Conservation (phyloP, 2,888 invertebrate species). For the Calameuta pallipes region DNA sequence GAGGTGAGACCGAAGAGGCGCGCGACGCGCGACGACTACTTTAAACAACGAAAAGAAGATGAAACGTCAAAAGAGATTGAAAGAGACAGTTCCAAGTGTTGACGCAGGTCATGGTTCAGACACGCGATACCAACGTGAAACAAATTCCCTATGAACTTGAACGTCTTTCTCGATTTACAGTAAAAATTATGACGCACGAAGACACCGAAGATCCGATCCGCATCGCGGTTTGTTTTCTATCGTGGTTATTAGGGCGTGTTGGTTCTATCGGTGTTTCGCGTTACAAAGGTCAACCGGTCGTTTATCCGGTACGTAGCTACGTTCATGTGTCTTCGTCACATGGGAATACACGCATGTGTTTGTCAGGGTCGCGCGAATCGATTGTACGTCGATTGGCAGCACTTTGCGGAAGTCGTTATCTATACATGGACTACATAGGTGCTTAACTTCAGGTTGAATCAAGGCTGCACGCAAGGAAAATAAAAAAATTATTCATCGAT, state of each 20-base stretch:
- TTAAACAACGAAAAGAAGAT: not conserved
- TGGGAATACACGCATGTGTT: not conserved
- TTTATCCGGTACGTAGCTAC: conserved; percentile 24
- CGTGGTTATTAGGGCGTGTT: not conserved
- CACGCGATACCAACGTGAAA: not conserved
- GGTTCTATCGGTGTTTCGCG: conserved; percentile 25
- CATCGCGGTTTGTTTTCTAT: conserved; percentile 1
- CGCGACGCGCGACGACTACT: not conserved
- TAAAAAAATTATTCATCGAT: not conserved
- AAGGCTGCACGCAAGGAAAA: not conserved
- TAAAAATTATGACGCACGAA: not conserved
- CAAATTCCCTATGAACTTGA: not conserved
- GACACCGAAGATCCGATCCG: not conserved
- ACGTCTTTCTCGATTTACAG: not conserved
- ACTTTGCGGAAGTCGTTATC: not conserved
- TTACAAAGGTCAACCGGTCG: conserved; percentile 38
- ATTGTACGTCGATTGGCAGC: not conserved
- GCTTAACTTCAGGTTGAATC: not conserved
- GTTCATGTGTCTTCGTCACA: not conserved
- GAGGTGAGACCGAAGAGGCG: conserved; percentile 13
- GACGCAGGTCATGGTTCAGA: not conserved
- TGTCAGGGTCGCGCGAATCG: not conserved
- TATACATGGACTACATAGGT: too few species aligned
- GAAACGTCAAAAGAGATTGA: not conserved
- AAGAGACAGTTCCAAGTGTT: not conserved